Evolutionary conservation across 2,888 invertebrate genomes (phyloP), one percentile per base, ranked within the genome.

Genomic region (Marronus borbonicus): DNA sequence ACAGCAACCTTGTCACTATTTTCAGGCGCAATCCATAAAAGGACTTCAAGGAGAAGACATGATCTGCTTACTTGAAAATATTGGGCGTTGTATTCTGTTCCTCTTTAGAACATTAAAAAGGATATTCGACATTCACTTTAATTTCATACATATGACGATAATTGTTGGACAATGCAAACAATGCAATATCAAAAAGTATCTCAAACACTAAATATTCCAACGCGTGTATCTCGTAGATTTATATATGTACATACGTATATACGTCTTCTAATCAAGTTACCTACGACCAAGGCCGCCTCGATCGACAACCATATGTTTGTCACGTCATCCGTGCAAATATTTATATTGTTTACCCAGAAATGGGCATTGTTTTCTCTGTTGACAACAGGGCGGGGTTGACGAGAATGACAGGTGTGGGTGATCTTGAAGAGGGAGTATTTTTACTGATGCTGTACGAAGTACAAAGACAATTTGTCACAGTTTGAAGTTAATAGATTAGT

Each of bases 31-130:
- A 39, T 20, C 75, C 75, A 64, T 75, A 64, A 75, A 75, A 17
- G 75, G 75, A 20, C 44, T 49, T 44, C 75, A 75, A 75, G 75
- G 75, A 44, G 62, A 75, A 75, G n/a, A 14, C 68, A 68, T 68
- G 68, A 68, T 44, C 68, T 68, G 68, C 24, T 50, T 68, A 68
- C 62, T 31, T 62, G 14, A 62, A 62, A 62, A 62, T 28, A 28
- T 31, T 62, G 62, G 62, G 62, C 44, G 44, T 44, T 44, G 44
- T 12, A 44, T 44, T 8, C 36, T 14, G 62, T 62, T 62, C 31
- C 31, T 62, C n/a, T 31, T 68, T 50, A 20, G 2, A 50, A 20
- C 12, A 24, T 24, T 28, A 28, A 68, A 50, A 17, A 4, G 24
- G 5, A 68, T 50, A 24, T 28, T 50, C 17, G 24, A 1, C 7